A percentile compares a stretch with the other conserved stretches of the same genome.
phyloP scores from a whole-genome alignment of 2,888 invertebrate genomes.

The Meteorus cinctellus region DNA sequence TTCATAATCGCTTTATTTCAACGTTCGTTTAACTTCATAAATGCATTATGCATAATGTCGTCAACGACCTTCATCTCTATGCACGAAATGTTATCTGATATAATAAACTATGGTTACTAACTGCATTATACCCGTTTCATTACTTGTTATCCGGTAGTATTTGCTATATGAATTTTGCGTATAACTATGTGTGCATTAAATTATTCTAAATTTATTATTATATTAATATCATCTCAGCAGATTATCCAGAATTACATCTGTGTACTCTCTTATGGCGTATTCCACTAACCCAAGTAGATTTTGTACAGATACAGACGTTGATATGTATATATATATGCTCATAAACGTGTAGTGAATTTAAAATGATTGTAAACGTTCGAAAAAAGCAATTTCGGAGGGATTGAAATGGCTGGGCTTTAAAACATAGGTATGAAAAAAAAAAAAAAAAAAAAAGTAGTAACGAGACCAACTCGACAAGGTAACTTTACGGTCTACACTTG shows the following conservation, averaged over 20 bases:
- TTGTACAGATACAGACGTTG: not conserved
- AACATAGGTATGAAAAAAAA: conserved; percentile 27
- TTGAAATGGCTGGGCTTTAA: conserved; percentile 15
- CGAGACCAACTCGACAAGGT: conserved; percentile 38
- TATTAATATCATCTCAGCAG: not conserved
- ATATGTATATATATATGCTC: not conserved
- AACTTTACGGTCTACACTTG: conserved; percentile 40
- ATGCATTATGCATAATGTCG: not conserved
- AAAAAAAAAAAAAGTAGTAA: not conserved
- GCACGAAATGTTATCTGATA: not conserved
- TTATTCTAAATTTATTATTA: conserved; percentile 5
- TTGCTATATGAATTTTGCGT: not conserved
- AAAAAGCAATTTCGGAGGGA: conserved; percentile 8
- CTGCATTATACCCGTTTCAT: not conserved
- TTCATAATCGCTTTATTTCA: conserved; percentile 7
- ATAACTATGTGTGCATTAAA: not conserved
- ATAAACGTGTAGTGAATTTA: not conserved
- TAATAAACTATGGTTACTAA: not conserved
- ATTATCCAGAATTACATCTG: not conserved
- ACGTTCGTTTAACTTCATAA: conserved; percentile 10
- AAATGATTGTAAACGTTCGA: not conserved
- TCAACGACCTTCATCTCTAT: conserved; percentile 2
- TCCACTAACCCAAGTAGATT: no score
- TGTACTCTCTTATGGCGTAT: not conserved
- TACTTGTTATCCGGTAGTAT: not conserved